Base-by-base conservation (phyloP, 2,888 invertebrate species). In the Amiota communis region DNA sequence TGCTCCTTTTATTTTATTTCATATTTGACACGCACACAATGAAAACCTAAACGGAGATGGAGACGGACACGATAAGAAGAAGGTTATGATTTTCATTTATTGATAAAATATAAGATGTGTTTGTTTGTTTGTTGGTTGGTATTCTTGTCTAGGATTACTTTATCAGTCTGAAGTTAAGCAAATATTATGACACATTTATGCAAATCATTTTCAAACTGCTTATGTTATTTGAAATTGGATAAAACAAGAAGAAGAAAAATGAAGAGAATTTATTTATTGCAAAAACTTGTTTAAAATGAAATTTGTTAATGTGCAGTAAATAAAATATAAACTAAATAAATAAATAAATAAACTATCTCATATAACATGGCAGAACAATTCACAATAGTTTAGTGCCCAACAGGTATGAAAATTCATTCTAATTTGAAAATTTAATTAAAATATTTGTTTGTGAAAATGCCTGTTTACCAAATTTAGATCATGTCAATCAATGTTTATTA, bases 181-280 rank as follows among this genome's bases (percentile, higher is more conserved):
- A 65, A 65, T 48, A 65, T 65, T 65, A 12, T 48, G 48, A 36
- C 65, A 65, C 49, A 48, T 65, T 65, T 65, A 65, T 48, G 48
- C 47, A 17, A 47, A 65, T 49, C 65, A 11, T 48, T 49, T 65
- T n/a, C 17, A 9, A 20, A 47, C 46, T 64, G 64, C 13, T 15
- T 46, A 47, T 46, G 47, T n/a, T 47, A 64, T 64, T 13, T 15
- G n/a, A 48, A 65, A 23, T 23, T 23, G 1, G 23, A 3, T 23
- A 23, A 23, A 65, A 65, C 63, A 63, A 23, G 11, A 10, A 48
- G 13, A 65, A 48, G 23, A 23, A 1, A 23, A n/a, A n/a, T n/a
- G 23, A 6, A 36, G n/a, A 36, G 36, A 36, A 36, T 36, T 36
- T 36, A 36, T 36, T 36, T 36, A 36, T 36, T 36, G 36, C 4